These are phyloP conservation scores for Galbula dea DNA, from an alignment of 2,113 vertebrate genomes.

Conservation along the genomic window DNA sequence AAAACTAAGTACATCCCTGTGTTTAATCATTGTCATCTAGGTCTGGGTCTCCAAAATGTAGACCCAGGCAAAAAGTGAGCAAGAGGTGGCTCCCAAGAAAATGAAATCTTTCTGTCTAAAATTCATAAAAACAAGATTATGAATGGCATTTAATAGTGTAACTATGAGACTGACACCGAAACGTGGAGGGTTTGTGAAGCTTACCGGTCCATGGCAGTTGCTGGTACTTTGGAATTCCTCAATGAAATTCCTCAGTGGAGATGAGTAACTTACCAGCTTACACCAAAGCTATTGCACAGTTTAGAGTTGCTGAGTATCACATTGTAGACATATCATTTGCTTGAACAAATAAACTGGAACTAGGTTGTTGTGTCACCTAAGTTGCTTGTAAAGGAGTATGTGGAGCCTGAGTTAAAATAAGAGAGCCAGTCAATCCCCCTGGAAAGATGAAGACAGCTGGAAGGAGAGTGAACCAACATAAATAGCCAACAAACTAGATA, in stretches of 20 bases:
- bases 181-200: background rate
- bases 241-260: background rate
- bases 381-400: background rate
- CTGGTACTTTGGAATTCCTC: background rate
- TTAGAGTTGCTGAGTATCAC: background rate
- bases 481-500: background rate
- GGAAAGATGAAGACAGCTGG: background rate
- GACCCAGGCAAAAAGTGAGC: background rate
- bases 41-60: background rate
- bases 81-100: background rate
- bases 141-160: background rate
- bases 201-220: background rate
- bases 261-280: background rate
- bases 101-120: background rate
- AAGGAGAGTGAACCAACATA: background rate
- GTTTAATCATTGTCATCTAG: background rate
- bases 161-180: background rate
- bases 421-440: background rate
- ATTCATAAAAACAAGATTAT: background rate
- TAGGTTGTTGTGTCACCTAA: background rate
- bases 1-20: background rate
- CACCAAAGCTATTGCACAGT: background rate
- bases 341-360: background rate
- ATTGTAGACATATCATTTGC: background rate
- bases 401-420: background rate